Conservation (phyloP, 2,888 invertebrate species). For the Sialis fuliginosa region DNA sequence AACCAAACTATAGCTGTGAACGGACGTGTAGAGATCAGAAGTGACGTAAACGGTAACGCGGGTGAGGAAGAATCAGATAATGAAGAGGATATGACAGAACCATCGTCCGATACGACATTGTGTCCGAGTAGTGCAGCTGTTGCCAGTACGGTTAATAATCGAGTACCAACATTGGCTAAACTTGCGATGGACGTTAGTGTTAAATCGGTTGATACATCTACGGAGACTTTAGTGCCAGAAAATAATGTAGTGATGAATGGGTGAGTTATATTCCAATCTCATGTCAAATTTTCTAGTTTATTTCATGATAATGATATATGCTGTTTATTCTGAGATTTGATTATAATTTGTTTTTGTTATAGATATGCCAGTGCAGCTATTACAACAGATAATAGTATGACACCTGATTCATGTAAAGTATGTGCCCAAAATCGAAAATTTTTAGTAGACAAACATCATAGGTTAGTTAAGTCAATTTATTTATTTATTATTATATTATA, state of each 20-base stretch:
- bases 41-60: constrained; percentile 13
- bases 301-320: too few relatives aligned
- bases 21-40: constrained; percentile 6
- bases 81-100: constrained; percentile 11
- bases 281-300: too few relatives aligned
- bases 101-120: constrained; percentile 18
- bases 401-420: constrained; percentile 17
- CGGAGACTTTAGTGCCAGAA: constrained; percentile 31
- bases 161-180: background rate
- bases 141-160: background rate
- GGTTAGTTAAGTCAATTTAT: constrained; percentile 9
- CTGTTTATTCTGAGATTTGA: too few relatives aligned
- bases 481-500: constrained; percentile 3
- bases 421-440: constrained; percentile 20
- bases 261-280: background rate
- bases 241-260: constrained; percentile 6
- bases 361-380: background rate
- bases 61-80: constrained; percentile 15
- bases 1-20: constrained; percentile 4
- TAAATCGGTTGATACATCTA: constrained; percentile 30
- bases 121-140: background rate
- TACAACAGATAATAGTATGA: background rate
- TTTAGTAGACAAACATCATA: constrained; percentile 16
- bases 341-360: too few relatives aligned
- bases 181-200: background rate